These are phyloP conservation scores for Terrapene triunguis DNA, from an alignment of 2,113 vertebrate species.

Conservation along the genomic window DNA sequence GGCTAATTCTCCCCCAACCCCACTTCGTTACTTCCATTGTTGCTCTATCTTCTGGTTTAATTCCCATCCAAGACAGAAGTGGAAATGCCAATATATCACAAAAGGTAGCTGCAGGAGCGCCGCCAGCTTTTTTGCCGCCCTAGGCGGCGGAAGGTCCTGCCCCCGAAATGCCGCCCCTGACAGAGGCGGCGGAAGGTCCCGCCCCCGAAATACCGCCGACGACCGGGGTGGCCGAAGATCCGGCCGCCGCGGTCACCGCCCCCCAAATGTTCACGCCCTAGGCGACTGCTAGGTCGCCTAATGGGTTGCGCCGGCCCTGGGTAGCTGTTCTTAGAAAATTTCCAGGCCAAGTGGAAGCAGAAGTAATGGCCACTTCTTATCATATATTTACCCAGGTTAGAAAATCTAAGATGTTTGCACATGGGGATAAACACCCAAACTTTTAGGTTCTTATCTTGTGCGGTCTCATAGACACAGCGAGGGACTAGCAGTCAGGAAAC, in stretches of 20 bases:
- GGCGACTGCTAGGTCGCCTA: too few relatives aligned
- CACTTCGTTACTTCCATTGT: not conserved
- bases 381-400: not conserved
- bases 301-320: not conserved
- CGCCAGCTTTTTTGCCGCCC: too few relatives aligned
- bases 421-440: not conserved
- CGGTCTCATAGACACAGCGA: not conserved
- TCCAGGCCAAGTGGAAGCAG: constrained; percentile 34
- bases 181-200: too few relatives aligned
- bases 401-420: not conserved
- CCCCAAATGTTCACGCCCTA: too few relatives aligned
- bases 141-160: too few relatives aligned
- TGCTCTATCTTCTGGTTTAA: not conserved
- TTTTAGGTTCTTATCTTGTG: not conserved
- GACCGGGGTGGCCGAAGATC: too few relatives aligned
- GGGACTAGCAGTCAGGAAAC: not conserved
- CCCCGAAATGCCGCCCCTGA: too few relatives aligned
- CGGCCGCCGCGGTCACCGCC: too few relatives aligned
- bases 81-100: not conserved
- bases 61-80: constrained; percentile 7
- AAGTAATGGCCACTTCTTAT: constrained; percentile 19
- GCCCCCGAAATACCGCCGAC: too few relatives aligned
- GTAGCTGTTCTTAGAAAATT: not conserved
- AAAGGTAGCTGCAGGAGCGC: not conserved
- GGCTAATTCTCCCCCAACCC: not conserved